Conservation (phyloP, 2,797 vertebrate species). For the Tragopan temminckii region DNA sequence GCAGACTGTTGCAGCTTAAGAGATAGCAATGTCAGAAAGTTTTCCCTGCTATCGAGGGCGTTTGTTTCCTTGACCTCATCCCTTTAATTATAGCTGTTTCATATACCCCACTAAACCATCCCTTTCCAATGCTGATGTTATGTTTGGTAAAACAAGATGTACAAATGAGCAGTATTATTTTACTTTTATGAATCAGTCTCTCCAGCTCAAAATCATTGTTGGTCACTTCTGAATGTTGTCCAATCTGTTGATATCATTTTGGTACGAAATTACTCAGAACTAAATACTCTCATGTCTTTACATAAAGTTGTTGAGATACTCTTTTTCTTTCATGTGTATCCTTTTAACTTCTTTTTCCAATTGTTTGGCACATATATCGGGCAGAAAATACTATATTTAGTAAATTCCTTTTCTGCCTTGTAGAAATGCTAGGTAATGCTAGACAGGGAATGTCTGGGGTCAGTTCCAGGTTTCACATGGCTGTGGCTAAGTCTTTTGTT, state of each 20-base stretch:
- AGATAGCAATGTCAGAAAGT: background rate
- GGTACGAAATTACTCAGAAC: background rate
- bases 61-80: background rate
- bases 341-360: background rate
- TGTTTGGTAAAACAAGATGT: background rate
- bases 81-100: background rate
- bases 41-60: background rate
- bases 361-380: background rate
- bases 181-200: background rate
- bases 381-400: background rate
- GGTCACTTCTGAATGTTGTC: background rate
- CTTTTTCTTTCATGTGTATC: background rate
- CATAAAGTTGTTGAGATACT: background rate
- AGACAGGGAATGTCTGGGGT: background rate
- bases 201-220: background rate
- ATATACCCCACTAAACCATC: background rate
- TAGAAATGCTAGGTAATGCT: too few species aligned
- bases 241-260: background rate
- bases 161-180: background rate
- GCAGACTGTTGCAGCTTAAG: background rate
- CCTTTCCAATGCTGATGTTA: background rate
- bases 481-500: background rate
- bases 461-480: background rate
- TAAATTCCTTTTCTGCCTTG: slow-evolving; percentile 15
- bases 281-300: background rate